Conservation (phyloP, 1,140 invertebrate genomes). For the Holcopasites calliopsidis region DNA sequence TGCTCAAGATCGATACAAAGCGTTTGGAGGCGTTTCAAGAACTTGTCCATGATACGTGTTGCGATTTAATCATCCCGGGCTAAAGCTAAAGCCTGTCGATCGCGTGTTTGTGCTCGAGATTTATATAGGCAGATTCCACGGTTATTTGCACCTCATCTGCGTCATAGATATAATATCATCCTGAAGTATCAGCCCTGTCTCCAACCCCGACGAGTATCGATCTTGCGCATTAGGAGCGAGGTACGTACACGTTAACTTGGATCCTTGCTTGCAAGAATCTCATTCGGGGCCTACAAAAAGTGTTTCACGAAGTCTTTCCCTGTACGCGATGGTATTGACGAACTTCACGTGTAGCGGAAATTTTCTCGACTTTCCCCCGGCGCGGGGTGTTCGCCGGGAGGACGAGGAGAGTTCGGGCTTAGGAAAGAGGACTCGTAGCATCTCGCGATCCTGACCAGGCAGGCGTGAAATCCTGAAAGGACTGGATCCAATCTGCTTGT, state of each 20-base stretch:
- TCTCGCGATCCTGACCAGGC: constrained; percentile 40
- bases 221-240: not conserved
- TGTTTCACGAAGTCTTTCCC: not conserved
- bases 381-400: not conserved
- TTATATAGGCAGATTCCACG: not conserved
- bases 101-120: constrained; percentile 21
- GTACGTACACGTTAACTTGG: no score
- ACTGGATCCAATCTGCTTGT: constrained; percentile 61
- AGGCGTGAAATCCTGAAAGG: constrained; percentile 45
- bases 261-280: no score
- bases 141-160: constrained; percentile 2
- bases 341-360: constrained; percentile 26
- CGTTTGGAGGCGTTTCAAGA: constrained; percentile 3
- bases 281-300: not conserved
- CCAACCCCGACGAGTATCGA: not conserved
- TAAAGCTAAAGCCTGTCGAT: not conserved
- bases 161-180: not conserved
- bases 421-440: constrained; percentile 23
- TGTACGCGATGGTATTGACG: no score
- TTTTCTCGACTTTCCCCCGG: constrained; percentile 20
- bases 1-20: not conserved
- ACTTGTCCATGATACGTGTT: constrained; percentile 27
- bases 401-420: constrained; percentile 5
- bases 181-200: not conserved
- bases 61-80: constrained; percentile 30